Percentiles rank a stretch among this genome's conserved stretches.
Conservation (phyloP, 2,888 invertebrate species). For the Ophonus ardosiacus region DNA sequence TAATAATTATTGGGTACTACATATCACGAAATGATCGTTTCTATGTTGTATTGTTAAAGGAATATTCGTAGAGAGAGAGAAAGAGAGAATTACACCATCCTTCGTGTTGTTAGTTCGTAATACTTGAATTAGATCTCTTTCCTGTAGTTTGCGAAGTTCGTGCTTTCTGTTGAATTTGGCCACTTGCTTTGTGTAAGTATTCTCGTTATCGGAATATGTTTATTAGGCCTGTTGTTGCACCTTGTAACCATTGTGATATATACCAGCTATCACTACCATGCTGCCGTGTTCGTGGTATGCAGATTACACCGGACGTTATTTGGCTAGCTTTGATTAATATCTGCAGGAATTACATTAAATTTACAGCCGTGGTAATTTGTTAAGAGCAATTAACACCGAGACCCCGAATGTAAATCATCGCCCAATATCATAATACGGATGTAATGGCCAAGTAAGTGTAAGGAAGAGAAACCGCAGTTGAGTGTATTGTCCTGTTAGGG, state of each 20-base stretch:
- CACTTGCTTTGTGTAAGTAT: neutral
- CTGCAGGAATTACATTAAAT: constrained; percentile 69
- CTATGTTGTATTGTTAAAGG: no score
- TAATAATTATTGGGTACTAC: no score
- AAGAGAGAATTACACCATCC: no score
- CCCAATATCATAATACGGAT: constrained; percentile 63
- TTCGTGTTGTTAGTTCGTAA: no score
- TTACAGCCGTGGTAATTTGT: constrained; percentile 72
- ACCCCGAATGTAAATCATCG: constrained; percentile 69
- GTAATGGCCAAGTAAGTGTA: constrained; percentile 48
- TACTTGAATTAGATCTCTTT: no score
- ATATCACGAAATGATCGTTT: no score
- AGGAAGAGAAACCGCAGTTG: constrained; percentile 32
- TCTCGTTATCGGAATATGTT: constrained; percentile 33
- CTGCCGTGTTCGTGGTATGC: constrained; percentile 18
- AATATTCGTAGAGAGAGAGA: no score
- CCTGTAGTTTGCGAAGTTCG: neutral
- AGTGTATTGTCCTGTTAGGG: constrained; percentile 75
- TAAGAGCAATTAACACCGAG: constrained; percentile 72
- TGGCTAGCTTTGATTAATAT: constrained; percentile 67
- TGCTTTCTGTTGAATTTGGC: neutral
- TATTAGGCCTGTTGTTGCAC: constrained; percentile 32
- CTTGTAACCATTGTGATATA: neutral
- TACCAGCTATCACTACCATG: neutral
- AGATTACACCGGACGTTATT: constrained; percentile 61